phyloP scores from a whole-genome alignment of 2,797 vertebrate species.

The Neopelma chrysocephalum region DNA sequence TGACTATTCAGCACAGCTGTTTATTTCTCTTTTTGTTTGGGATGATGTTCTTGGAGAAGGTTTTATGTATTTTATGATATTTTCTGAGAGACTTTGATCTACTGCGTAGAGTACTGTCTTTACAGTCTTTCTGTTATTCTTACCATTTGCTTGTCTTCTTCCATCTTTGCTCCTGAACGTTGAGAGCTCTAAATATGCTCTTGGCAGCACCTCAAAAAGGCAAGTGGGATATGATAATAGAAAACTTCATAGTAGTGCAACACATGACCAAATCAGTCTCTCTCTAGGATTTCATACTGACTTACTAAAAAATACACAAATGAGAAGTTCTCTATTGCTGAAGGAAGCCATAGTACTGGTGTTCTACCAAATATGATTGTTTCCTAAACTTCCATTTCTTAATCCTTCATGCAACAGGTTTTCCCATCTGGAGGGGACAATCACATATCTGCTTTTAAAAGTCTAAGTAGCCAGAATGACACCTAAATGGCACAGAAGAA shows the following conservation, averaged over 20 bases:
- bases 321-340: neutral
- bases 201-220: neutral
- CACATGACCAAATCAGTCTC: neutral
- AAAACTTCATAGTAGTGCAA: neutral
- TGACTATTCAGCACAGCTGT: neutral
- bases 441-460: neutral
- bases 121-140: neutral
- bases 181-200: neutral
- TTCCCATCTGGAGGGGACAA: neutral
- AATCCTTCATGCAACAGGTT: neutral
- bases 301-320: neutral
- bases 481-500: neutral
- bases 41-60: neutral
- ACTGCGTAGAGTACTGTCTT: neutral
- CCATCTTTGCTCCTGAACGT: neutral
- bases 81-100: neutral
- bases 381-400: neutral
- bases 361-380: neutral
- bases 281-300: neutral
- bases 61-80: neutral
- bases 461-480: neutral
- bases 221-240: neutral
- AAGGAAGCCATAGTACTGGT: neutral
- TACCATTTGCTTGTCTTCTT: neutral
- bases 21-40: neutral